These are phyloP conservation scores for Hormiphora californensis DNA, from an alignment of 37 sponge, comb jelly and placozoan genomes.

Conservation along the genomic window DNA sequence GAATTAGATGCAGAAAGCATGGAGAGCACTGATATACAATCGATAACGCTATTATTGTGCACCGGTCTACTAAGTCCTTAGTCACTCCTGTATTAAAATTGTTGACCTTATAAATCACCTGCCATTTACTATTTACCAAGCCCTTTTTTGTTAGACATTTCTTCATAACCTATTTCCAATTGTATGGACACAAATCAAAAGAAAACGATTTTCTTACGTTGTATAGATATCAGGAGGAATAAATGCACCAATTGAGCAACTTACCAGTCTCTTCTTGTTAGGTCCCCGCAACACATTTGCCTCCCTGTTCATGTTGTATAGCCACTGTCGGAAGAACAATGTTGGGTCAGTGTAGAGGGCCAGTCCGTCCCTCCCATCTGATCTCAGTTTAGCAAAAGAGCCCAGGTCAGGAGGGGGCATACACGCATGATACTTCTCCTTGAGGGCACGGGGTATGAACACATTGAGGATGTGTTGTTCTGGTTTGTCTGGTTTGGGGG, in stretches of 20 bases:
- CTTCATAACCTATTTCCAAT: neutral
- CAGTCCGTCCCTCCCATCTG: conserved; percentile 20
- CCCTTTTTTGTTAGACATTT: neutral
- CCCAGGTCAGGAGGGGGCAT: neutral
- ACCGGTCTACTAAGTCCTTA: no score
- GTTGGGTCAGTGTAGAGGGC: conserved; percentile 28
- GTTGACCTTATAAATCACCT: no score
- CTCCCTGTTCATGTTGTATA: conserved; percentile 48
- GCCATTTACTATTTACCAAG: no score
- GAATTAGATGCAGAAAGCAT: no score
- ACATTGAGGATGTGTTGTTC: conserved; percentile 37
- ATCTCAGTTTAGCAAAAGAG: neutral
- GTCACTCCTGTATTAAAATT: no score
- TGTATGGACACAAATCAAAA: no score
- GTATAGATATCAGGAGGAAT: no score
- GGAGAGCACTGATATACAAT: no score
- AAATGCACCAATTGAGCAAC: no score
- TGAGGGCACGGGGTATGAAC: conserved; percentile 4
- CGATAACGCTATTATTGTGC: no score
- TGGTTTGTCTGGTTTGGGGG: neutral
- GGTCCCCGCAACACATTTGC: neutral
- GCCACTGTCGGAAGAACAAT: conserved; percentile 22
- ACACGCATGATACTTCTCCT: conserved; percentile 5
- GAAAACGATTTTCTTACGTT: no score
- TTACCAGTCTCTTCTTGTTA: conserved; percentile 11